Base-by-base conservation (phyloP, 2,888 invertebrate genomes). In the Nemurella pictetii region DNA sequence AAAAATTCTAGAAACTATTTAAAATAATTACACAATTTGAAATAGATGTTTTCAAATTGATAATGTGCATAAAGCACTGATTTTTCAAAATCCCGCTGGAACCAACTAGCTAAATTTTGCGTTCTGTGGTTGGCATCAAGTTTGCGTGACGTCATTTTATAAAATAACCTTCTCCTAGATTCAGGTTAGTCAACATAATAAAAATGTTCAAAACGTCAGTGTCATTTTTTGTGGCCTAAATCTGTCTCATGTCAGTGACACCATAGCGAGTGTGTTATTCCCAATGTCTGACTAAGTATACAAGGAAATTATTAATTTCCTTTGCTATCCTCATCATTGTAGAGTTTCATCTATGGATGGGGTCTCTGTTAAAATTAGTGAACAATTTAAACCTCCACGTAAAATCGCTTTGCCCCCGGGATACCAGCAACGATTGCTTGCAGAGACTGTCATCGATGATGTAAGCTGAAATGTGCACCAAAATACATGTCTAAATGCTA, bases 341-440 rank as follows among this genome's bases (percentile, higher is more conserved):
- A 87, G 84, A 26, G 86, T 86, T 86, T 86, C 86, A 27, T 95
- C 93, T 89, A 95, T 96, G 94, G 97, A 97, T 91, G 95, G 95
- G 87, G 94, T 97, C 88, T 95, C 95, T 89, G 96, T 97, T 86
- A 97, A 97, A 92, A 96, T 97, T 90, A 95, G 96, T 81, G 96
- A 97, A 90, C 95, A 94, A 88, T 97, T 95, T 89, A 96, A 96
- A 90, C 95, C 96, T 87, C 96, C 96, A 29, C 94, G 94, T 85
- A 94, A 92, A 89, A 92, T 94, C 83, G 92, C 92, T 87, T 89
- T 94, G 86, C 93, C 94, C 75, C 92, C 92, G 86, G 91, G 92
- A 75, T 92, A 93, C 87, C 89, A 91, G 77, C 92, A 93, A 88
- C 90, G 92, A 87, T 85, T 87, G 74, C 85, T 88, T 12, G 29